A percentile compares a stretch with the other conserved stretches of the same genome.
Evolutionary conservation across 2,113 vertebrate genomes (phyloP).

Genomic region (Jaculus jaculus): DNA sequence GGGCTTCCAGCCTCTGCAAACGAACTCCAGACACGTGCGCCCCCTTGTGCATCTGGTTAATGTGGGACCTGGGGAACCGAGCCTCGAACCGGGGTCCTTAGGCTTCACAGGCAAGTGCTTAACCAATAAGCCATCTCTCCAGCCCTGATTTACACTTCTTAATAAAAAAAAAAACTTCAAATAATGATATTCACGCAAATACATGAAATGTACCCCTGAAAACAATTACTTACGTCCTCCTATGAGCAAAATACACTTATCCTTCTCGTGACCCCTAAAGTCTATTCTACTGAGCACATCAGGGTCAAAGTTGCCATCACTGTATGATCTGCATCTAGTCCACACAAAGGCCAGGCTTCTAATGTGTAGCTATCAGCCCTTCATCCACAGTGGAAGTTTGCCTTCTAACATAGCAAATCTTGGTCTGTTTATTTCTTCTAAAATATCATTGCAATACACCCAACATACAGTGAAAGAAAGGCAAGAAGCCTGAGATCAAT

Average conservation of each 20-base stretch:
- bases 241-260: neutral
- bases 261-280: neutral
- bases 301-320: neutral
- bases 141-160: too few relatives aligned
- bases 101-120: too few relatives aligned
- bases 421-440: neutral
- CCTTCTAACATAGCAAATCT: neutral
- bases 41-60: too few relatives aligned
- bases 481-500: neutral
- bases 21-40: too few relatives aligned
- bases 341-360: neutral
- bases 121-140: too few relatives aligned
- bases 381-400: neutral
- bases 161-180: neutral
- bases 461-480: neutral
- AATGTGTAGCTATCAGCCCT: neutral
- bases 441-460: neutral
- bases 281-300: neutral
- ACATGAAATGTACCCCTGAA: neutral
- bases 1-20: too few relatives aligned
- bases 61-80: too few relatives aligned
- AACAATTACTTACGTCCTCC: neutral
- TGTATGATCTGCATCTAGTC: neutral
- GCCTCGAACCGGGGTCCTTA: too few relatives aligned
- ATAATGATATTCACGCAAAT: neutral